Evolutionary conservation across 2,113 vertebrate genomes (phyloP).

Genomic region (Elaphurus davidianus): DNA sequence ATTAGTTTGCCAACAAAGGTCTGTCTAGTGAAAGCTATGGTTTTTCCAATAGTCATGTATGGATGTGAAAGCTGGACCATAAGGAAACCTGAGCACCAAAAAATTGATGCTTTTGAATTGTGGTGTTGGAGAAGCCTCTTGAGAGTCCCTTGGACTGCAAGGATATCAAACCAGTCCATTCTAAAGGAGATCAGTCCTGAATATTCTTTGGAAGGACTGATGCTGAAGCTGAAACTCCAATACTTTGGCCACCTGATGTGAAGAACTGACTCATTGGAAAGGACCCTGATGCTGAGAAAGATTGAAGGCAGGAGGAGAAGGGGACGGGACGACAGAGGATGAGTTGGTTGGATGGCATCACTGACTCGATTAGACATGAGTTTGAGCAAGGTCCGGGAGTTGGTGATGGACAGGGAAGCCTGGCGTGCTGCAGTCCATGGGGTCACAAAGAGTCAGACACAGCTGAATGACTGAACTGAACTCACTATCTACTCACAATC

Average conservation of each 20-base stretch:
- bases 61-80: background rate
- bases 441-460: background rate
- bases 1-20: background rate
- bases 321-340: background rate
- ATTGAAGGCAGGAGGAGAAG: background rate
- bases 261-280: background rate
- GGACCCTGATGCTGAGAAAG: background rate
- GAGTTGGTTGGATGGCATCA: background rate
- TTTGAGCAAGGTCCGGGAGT: background rate
- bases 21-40: background rate
- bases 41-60: background rate
- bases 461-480: background rate
- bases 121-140: background rate
- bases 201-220: background rate
- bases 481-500: background rate
- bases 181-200: background rate
- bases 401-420: background rate
- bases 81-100: background rate
- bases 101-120: background rate
- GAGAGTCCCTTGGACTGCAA: background rate
- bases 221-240: background rate
- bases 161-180: background rate
- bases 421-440: background rate
- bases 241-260: background rate
- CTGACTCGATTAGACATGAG: background rate